Percentiles rank a stretch among this genome's conserved stretches.
phyloP scores from a whole-genome alignment of 2,797 vertebrate genomes.

The Melanotaenia nigrans region DNA sequence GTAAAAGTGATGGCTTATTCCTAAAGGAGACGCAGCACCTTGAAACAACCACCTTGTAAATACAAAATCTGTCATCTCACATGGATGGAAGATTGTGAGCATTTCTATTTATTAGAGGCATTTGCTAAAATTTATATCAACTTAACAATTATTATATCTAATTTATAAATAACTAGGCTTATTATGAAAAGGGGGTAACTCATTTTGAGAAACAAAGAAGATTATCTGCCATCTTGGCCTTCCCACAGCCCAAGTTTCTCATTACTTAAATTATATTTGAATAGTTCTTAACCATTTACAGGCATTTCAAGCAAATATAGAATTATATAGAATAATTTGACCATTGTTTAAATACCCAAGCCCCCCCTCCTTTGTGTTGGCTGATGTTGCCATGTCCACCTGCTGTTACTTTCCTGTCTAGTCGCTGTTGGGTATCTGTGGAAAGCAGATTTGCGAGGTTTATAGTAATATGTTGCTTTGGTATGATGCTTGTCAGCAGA shows the following conservation, averaged over 20 bases:
- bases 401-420: too few relatives aligned
- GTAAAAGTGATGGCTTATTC: conserved; percentile 20
- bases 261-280: too few relatives aligned
- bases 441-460: too few relatives aligned
- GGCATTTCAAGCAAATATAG: too few relatives aligned
- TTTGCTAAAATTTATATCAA: background rate
- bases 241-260: background rate
- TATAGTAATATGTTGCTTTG: too few relatives aligned
- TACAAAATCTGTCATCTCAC: background rate
- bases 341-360: too few relatives aligned
- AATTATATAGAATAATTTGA: too few relatives aligned
- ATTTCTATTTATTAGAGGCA: background rate
- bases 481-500: too few relatives aligned
- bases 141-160: background rate
- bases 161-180: background rate
- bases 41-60: background rate
- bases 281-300: too few relatives aligned
- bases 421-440: too few relatives aligned
- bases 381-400: too few relatives aligned
- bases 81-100: background rate
- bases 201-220: background rate
- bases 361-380: too few relatives aligned
- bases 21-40: conserved; percentile 3
- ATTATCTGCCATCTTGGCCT: background rate
- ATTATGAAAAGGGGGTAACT: background rate